Conservation (phyloP, 1,140 invertebrate species). For the Drosophila parabipectinata region DNA sequence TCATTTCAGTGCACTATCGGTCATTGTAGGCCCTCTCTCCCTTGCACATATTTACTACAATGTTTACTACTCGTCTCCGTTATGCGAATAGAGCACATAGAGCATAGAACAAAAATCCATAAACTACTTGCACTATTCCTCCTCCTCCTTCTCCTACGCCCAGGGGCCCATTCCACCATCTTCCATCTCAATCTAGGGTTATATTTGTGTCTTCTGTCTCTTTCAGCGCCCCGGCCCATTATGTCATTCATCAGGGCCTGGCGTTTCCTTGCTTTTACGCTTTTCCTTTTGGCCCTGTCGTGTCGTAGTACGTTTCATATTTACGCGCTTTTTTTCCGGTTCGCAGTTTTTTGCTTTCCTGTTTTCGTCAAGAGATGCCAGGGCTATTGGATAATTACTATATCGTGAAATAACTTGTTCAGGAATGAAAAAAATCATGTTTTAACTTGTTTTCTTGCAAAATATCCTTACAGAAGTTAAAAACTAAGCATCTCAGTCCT, state of each 20-base stretch:
- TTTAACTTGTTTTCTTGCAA: too few relatives aligned
- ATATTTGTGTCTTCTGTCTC: slow-evolving; percentile 20
- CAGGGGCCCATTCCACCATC: not conserved
- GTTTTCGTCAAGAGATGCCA: not conserved
- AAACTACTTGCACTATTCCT: slow-evolving; percentile 65
- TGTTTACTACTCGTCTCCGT: slow-evolving; percentile 69
- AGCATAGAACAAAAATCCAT: slow-evolving; percentile 65
- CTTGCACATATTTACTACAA: slow-evolving; percentile 72
- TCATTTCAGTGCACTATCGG: not conserved
- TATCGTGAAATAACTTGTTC: too few relatives aligned
- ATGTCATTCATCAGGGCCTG: slow-evolving; percentile 72
- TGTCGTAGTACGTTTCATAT: slow-evolving; percentile 67
- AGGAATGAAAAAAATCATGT: too few relatives aligned
- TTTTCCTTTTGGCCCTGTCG: slow-evolving; percentile 34
- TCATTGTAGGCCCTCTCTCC: slow-evolving; percentile 15
- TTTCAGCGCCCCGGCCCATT: slow-evolving; percentile 50
- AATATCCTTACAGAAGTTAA: too few relatives aligned
- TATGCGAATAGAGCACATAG: slow-evolving; percentile 15
- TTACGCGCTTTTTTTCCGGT: slow-evolving; percentile 67
- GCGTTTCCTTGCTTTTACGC: slow-evolving; percentile 32
- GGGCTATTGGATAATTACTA: too few relatives aligned
- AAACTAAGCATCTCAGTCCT: too few relatives aligned
- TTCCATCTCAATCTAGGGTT: not conserved
- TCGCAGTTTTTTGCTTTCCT: slow-evolving; percentile 34
- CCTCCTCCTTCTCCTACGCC: too few relatives aligned